Conservation (phyloP, 2,797 vertebrate species). For the Anomalospiza imberbis region DNA sequence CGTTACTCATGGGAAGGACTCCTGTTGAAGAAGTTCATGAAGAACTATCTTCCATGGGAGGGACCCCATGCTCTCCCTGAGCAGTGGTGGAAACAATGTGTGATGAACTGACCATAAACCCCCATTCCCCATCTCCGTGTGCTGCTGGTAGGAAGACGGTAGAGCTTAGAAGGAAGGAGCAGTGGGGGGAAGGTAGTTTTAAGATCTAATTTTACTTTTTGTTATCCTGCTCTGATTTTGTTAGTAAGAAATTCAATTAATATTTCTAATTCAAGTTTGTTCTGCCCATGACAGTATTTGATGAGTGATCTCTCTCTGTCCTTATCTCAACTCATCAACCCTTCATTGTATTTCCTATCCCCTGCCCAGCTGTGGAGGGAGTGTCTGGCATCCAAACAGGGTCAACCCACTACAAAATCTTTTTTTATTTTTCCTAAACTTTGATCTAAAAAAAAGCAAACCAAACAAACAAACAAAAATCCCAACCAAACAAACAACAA, state of each 20-base stretch:
- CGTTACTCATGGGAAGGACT: neutral
- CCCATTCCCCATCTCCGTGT: neutral
- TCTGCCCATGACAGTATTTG: neutral
- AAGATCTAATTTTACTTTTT: neutral
- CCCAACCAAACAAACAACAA: neutral
- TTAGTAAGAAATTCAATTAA: neutral
- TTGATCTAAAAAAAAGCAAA: neutral
- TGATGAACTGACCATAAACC: neutral
- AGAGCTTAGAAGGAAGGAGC: neutral
- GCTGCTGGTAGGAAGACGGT: accelerated
- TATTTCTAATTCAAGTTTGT: neutral
- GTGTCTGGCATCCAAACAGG: neutral
- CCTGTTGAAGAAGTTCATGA: neutral
- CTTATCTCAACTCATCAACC: neutral
- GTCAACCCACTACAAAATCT: neutral
- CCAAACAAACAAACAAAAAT: neutral
- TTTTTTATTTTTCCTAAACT: neutral
- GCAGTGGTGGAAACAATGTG: neutral
- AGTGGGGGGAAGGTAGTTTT: neutral
- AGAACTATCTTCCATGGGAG: neutral
- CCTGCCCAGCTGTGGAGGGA: neutral
- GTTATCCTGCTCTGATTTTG: neutral
- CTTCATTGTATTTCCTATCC: neutral
- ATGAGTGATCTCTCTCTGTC: neutral
- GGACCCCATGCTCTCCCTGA: neutral